Conservation (phyloP, 2,797 vertebrate species). For the Labroides dimidiatus region DNA sequence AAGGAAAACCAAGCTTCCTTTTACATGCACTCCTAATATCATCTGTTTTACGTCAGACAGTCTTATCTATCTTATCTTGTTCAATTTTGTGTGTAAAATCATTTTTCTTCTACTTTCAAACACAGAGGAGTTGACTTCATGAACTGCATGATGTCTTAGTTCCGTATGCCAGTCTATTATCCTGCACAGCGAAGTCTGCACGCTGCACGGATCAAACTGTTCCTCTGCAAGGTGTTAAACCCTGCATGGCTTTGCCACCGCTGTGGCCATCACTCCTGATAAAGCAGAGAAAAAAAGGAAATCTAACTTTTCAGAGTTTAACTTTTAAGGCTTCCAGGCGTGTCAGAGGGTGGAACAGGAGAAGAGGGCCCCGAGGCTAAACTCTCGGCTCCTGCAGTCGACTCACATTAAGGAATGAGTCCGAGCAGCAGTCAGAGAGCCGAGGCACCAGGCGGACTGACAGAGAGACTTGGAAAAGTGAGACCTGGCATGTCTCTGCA, state of each 20-base stretch:
- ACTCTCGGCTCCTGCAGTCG: slow-evolving; percentile 37
- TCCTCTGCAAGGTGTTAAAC: slow-evolving; percentile 10
- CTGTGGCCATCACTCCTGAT: slow-evolving; percentile 31
- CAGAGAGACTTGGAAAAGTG: slow-evolving; percentile 24
- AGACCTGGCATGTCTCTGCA: not conserved
- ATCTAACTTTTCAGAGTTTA: slow-evolving; percentile 27
- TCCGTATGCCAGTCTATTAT: not conserved
- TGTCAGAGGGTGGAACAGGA: slow-evolving; percentile 32
- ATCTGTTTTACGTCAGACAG: too few relatives aligned
- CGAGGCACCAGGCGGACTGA: slow-evolving; percentile 31
- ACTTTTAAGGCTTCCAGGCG: slow-evolving; percentile 38
- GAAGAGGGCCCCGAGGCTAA: slow-evolving; percentile 38
- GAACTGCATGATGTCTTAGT: not conserved
- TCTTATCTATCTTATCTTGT: not conserved
- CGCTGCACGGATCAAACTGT: slow-evolving; percentile 17
- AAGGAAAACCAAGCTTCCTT: too few relatives aligned
- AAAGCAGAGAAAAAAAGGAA: slow-evolving; percentile 26
- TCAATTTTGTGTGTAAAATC: not conserved
- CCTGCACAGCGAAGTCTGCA: slow-evolving; percentile 1
- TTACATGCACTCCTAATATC: too few relatives aligned
- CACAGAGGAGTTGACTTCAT: not conserved
- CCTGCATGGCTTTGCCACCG: not conserved
- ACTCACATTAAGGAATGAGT: slow-evolving; percentile 36
- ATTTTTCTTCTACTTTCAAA: not conserved
- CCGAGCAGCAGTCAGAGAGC: slow-evolving; percentile 16